Percentiles rank a stretch among this genome's conserved stretches.
phyloP scores from a whole-genome alignment of 2,113 vertebrate species.

The Crotalus helleri region DNA sequence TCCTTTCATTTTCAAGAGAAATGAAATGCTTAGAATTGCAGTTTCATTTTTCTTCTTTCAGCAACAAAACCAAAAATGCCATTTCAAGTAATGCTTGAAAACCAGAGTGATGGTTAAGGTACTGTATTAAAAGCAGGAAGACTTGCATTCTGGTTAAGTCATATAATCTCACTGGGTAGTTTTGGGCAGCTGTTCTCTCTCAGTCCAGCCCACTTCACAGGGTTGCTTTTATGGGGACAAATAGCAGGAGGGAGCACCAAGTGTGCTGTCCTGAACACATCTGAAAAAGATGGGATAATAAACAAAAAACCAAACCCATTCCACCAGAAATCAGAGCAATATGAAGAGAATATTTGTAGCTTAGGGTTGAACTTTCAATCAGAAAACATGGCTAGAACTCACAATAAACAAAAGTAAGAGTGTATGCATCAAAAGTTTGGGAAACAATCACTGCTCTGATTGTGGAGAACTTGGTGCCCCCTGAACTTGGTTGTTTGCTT shows the following conservation, averaged over 20 bases:
- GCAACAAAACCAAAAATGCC: not conserved
- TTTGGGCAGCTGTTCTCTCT: not conserved
- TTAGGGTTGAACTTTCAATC: not conserved
- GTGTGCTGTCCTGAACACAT: not conserved
- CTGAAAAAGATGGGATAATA: not conserved
- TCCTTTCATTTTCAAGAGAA: not conserved
- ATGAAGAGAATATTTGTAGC: not conserved
- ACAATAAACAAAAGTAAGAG: no score
- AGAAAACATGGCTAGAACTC: not conserved
- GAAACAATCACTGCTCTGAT: not conserved
- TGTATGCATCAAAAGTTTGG: not conserved
- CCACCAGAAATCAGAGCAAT: not conserved
- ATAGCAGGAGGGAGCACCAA: not conserved
- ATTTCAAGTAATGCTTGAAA: not conserved
- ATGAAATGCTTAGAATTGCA: not conserved
- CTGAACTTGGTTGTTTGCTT: not conserved
- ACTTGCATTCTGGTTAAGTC: not conserved
- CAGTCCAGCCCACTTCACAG: not conserved
- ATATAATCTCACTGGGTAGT: not conserved
- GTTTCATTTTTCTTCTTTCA: conserved; percentile 18
- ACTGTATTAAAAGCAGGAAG: not conserved
- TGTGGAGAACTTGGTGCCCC: not conserved
- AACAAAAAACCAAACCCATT: not conserved
- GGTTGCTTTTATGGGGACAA: not conserved
- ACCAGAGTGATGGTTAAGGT: not conserved